Conservation (phyloP, 2,888 invertebrate species). For the Thyatira batis region DNA sequence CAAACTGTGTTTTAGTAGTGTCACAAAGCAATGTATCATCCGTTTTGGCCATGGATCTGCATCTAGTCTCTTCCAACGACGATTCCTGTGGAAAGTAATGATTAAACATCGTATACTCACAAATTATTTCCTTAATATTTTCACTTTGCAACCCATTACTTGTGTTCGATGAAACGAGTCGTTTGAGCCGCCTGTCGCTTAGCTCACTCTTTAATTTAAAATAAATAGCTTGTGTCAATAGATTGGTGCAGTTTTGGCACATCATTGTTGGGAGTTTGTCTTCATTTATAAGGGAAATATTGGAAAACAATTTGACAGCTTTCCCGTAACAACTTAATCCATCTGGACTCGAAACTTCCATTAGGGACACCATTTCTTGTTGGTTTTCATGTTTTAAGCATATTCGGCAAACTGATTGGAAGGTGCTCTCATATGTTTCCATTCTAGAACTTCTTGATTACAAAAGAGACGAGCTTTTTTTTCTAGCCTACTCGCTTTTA, state of each 20-base stretch:
- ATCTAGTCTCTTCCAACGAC: conserved; percentile 12
- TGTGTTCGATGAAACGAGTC: conserved; percentile 22
- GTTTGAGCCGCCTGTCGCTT: conserved; percentile 44
- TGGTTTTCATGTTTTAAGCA: conserved; percentile 49
- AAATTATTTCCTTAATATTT: conserved; percentile 40
- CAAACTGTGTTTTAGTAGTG: not conserved
- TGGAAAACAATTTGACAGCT: conserved; percentile 49
- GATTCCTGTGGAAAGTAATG: conserved; percentile 37
- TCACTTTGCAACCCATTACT: conserved; percentile 12
- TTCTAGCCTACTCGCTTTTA: too few species aligned
- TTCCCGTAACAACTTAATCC: conserved; percentile 58
- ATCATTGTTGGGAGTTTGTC: conserved; percentile 56
- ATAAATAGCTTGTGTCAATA: conserved; percentile 57
- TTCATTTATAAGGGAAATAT: conserved; percentile 45
- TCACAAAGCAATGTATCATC: not conserved
- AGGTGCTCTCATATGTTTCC: conserved; percentile 49
- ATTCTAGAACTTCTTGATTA: too few species aligned
- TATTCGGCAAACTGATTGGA: conserved; percentile 58
- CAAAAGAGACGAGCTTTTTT: too few species aligned
- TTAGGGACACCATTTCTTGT: conserved; percentile 54
- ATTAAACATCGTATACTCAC: conserved; percentile 46
- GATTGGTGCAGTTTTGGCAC: conserved; percentile 57
- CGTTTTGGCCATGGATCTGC: not conserved
- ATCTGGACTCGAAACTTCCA: conserved; percentile 43
- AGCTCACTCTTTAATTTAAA: conserved; percentile 65